Conservation (phyloP, 2,113 vertebrate genomes). For the Henicopernis longicauda region DNA sequence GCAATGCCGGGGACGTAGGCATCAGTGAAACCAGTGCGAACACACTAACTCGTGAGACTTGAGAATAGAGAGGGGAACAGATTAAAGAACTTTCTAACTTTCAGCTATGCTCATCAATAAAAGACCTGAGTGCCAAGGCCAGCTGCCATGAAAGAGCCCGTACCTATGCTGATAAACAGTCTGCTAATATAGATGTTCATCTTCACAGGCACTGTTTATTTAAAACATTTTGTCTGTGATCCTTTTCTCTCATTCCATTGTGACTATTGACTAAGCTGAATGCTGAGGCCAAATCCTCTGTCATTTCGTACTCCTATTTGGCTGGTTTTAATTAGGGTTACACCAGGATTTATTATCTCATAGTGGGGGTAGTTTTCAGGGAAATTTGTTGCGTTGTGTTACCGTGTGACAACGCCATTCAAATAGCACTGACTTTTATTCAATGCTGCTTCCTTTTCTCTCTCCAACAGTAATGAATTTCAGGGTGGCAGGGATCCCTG, state of each 20-base stretch:
- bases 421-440: neutral
- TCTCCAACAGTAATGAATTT: neutral
- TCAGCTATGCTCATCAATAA: neutral
- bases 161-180: neutral
- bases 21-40: neutral
- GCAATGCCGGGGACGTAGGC: rapidly evolving
- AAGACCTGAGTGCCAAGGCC: neutral
- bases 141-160: neutral
- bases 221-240: neutral
- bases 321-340: neutral
- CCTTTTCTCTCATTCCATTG: neutral
- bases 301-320: neutral
- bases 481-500: neutral
- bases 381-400: neutral
- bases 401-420: neutral
- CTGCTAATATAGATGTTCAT: neutral
- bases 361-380: neutral
- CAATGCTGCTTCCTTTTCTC: neutral
- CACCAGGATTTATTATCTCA: neutral
- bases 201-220: neutral
- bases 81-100: neutral
- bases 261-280: neutral
- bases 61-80: neutral
- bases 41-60: rapidly evolving
- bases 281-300: neutral